Base-by-base conservation (phyloP, 2,113 vertebrate genomes). In the Nymphicus hollandicus region DNA sequence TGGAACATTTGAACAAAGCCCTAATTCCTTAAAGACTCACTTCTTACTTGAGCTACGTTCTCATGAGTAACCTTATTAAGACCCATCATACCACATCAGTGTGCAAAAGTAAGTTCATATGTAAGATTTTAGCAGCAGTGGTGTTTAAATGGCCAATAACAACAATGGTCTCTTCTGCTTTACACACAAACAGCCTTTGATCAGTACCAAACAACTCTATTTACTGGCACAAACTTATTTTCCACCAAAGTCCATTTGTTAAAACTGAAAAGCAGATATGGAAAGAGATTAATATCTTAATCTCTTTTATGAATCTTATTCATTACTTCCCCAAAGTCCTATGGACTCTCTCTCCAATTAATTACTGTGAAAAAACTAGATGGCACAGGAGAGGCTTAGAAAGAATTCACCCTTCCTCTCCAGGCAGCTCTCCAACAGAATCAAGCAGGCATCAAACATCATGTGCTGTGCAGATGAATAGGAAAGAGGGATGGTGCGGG, bases 341-440 rank as follows among this genome's bases (percentile, higher is more conserved):
- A 17, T 8, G 47, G 37, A 41, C 47, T 73, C 64, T 71, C 69
- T 24, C 46, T 15, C 71, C 52, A 90, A 49, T 69, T 91, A 96
- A 95, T 96, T 95, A 93, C 72, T 93, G 20, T 37, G 79, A 88
- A 92, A 85, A 88, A 90, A 86, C 3, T 31, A 93, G 81, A 97
- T 53, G 78, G 84, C 84, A 94, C 0, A 2, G 86, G 37, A 93
- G 78, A 82, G 52, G 61, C 81, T 69, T 53, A 76, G 74, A 72
- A 92, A 81, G 71, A 92, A 92, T 76, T 92, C 49, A 43, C 83
- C 83, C 58, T 86, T 66, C 72, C 58, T 52, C 89, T 92, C 86
- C 86, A 97, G 95, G 95, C 95, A 97, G 80, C 71, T 66, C 82
- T 97, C 95, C 95, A 96, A 86, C 70, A 93, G 86, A 91, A 91